Percentiles rank a stretch among this genome's conserved stretches.
Conservation (phyloP, 2,888 invertebrate genomes). For the Stegophylla sp. region DNA sequence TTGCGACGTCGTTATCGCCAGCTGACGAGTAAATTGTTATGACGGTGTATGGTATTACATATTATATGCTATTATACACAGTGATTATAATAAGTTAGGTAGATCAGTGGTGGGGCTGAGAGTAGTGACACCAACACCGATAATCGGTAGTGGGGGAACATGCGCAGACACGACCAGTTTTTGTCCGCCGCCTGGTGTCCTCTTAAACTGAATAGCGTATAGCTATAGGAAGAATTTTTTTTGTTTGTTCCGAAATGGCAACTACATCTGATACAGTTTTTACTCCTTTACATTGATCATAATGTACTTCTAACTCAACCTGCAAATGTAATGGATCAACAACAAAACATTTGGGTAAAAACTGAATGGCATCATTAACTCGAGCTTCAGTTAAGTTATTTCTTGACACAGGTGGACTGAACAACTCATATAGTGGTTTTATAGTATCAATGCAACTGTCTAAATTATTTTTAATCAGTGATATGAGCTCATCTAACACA, state of each 20-base stretch:
- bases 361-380: constrained; percentile 16
- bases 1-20: too few relatives aligned
- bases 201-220: too few relatives aligned
- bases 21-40: too few relatives aligned
- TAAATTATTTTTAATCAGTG: constrained; percentile 17
- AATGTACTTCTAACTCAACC: constrained; percentile 9
- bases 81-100: too few relatives aligned
- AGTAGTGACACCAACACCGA: too few relatives aligned
- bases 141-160: too few relatives aligned
- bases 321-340: constrained; percentile 26
- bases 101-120: too few relatives aligned
- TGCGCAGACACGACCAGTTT: too few relatives aligned
- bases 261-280: constrained; percentile 9
- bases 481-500: constrained; percentile 4
- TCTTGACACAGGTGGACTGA: background rate
- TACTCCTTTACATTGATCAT: constrained; percentile 13
- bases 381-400: constrained; percentile 3
- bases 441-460: constrained; percentile 16
- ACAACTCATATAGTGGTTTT: constrained; percentile 6
- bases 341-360: constrained; percentile 12
- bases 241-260: constrained; percentile 17
- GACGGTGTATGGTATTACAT: too few relatives aligned
- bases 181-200: too few relatives aligned
- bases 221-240: constrained; percentile 12
- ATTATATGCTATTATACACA: too few relatives aligned